phyloP scores from a whole-genome alignment of 2,888 invertebrate species.

The Agrotis segetum region DNA sequence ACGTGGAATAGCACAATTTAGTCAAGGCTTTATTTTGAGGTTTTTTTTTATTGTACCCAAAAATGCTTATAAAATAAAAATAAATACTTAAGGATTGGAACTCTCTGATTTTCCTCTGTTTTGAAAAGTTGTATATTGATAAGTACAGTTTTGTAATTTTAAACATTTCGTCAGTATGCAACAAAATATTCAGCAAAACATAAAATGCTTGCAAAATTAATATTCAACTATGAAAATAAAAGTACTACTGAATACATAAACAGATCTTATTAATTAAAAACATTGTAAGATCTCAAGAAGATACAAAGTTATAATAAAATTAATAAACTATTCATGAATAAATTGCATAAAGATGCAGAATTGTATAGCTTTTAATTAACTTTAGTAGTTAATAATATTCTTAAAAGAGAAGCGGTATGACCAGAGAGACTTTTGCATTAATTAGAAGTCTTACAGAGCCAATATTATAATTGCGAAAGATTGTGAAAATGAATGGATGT shows the following conservation, averaged over 20 bases:
- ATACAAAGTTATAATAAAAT: conserved; percentile 27
- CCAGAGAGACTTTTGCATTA: neutral
- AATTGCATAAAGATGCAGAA: conserved; percentile 10
- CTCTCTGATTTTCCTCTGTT: too few species aligned
- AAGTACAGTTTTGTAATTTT: neutral
- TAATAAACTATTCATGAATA: conserved; percentile 32
- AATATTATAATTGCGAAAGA: too few species aligned
- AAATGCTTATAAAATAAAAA: too few species aligned
- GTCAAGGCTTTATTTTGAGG: too few species aligned
- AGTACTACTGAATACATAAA: neutral
- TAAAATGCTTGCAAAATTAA: too few species aligned
- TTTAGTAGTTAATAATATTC: conserved; percentile 13
- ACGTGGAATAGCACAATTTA: too few species aligned
- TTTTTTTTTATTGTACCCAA: too few species aligned
- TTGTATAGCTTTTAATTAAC: conserved; percentile 40
- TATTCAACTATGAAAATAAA: too few species aligned
- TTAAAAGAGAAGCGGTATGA: conserved; percentile 9
- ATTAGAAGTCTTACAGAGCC: too few species aligned
- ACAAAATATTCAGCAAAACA: neutral
- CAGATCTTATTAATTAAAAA: conserved; percentile 11
- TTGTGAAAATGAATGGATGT: too few species aligned
- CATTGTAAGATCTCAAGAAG: conserved; percentile 1
- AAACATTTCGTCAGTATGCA: neutral
- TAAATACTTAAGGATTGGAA: too few species aligned
- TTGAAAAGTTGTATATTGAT: too few species aligned